Evolutionary conservation across 2,888 invertebrate genomes (phyloP).

Genomic region (Archaeoteleia sp.): DNA sequence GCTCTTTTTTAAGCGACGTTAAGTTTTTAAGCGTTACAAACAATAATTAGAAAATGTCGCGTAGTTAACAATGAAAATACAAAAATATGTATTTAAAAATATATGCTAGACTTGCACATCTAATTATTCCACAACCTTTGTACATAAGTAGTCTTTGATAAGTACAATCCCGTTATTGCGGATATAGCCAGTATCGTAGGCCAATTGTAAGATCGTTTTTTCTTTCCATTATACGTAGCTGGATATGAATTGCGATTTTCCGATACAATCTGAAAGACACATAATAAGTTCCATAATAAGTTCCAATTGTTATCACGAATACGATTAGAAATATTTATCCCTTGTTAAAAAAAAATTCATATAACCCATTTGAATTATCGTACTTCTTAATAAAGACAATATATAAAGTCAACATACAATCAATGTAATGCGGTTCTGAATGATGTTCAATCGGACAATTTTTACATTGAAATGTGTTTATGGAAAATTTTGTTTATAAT

Average conservation of each 20-base stretch:
- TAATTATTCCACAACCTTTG: slow-evolving; percentile 58
- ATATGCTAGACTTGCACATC: too few relatives aligned
- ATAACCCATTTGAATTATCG: too few relatives aligned
- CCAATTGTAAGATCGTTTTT: slow-evolving; percentile 58
- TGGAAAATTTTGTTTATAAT: too few relatives aligned
- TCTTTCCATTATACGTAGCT: slow-evolving; percentile 60
- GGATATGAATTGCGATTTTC: slow-evolving; percentile 57
- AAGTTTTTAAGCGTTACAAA: too few relatives aligned
- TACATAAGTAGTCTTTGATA: slow-evolving; percentile 58
- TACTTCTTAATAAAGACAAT: too few relatives aligned
- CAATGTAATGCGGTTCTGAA: too few relatives aligned
- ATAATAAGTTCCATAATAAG: too few relatives aligned
- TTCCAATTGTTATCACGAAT: slow-evolving; percentile 7
- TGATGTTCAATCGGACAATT: too few relatives aligned
- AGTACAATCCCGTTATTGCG: slow-evolving; percentile 60
- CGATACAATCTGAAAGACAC: slow-evolving; percentile 59
- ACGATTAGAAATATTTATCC: slow-evolving; percentile 1
- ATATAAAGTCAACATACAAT: too few relatives aligned
- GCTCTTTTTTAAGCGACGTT: too few relatives aligned
- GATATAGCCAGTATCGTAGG: slow-evolving; percentile 57
- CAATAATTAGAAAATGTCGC: too few relatives aligned
- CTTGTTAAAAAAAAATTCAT: slow-evolving; percentile 1
- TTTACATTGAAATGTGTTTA: too few relatives aligned
- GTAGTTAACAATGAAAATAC: slow-evolving; percentile 16
- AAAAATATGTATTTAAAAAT: slow-evolving; percentile 16